These are phyloP conservation scores for Caenorhabditis tropicalis DNA, from an alignment of 1,140 invertebrate species.

Conservation along the genomic window DNA sequence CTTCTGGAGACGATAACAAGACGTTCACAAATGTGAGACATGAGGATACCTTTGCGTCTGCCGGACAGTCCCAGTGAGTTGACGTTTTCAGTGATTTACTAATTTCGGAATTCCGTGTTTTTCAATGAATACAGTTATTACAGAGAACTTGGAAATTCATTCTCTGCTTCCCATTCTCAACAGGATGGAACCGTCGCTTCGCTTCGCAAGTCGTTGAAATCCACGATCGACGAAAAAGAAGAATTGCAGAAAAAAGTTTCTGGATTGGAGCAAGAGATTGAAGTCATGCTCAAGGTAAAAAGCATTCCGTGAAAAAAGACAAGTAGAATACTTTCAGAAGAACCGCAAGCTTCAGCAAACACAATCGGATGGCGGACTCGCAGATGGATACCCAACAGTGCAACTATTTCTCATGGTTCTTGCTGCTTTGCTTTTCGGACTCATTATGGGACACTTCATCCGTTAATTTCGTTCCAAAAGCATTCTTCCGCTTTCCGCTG, in stretches of 20 bases:
- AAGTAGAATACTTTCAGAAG: slow-evolving; percentile 33
- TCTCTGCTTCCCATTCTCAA: slow-evolving; percentile 12
- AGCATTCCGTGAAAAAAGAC: not conserved
- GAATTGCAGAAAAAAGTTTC: slow-evolving; percentile 17
- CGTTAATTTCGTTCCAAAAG: not conserved
- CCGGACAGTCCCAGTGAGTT: slow-evolving; percentile 15
- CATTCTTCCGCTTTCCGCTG: not conserved
- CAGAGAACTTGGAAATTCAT: slow-evolving; percentile 29
- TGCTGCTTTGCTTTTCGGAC: slow-evolving; percentile 55
- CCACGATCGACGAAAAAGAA: slow-evolving; percentile 9
- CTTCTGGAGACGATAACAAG: slow-evolving; percentile 30
- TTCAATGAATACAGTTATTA: not conserved
- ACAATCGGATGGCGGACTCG: not conserved
- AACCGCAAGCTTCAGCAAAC: slow-evolving; percentile 48
- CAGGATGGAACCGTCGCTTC: not conserved
- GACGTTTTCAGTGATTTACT: no score
- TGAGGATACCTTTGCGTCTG: not conserved
- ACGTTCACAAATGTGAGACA: not conserved
- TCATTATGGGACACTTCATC: slow-evolving; percentile 58
- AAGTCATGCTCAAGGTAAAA: slow-evolving; percentile 31
- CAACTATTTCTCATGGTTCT: slow-evolving; percentile 53
- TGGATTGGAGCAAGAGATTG: slow-evolving; percentile 39
- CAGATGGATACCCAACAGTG: slow-evolving; percentile 46
- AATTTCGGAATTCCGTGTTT: no score
- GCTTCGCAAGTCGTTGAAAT: slow-evolving; percentile 17